Evolutionary conservation across 35 echinoderm and acorn worm genomes (phyloP), one percentile per base, ranked within the genome.

Genomic region (Anneissia japonica): DNA sequence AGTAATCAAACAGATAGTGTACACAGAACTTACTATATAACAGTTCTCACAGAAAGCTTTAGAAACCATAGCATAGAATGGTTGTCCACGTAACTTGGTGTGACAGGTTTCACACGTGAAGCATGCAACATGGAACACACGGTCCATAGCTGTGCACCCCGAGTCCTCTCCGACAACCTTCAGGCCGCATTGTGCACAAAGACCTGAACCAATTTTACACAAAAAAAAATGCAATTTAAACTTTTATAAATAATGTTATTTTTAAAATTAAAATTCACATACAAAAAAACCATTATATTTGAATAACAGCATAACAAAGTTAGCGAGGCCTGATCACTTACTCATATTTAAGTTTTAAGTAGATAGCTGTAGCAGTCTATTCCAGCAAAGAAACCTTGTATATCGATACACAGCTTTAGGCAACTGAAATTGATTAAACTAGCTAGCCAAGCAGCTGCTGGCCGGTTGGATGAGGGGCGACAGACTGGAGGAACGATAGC

Each of bases 81-180:
- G 96, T 37, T 94, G 89, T 17, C 92, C 96, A 46, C 96, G 84
- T 64, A 99, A 87, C 74, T 94, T 97, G 28, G 81, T 46, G 3
- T 88, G 26, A 46, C 96, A 99, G 29, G 89, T 99, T 32, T 82
- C 87, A 34, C 96, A 99, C 32, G 91, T 99, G 85, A 99, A 99
- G 83, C 96, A 99, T 23, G 91, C 89, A 21, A 99, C 91, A 64
- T 99, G 96, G 80, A 94, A 94, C 13, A 99, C 92, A 74, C 91
- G 89, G 26, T 99, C 96, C 96, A 99, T 99, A 31, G 96, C 92
- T 16, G 96, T 94, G 72, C 96, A 99, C 19, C 96, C 96, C 35
- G 86, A 89, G 75, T 99, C 90, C 74, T 99, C 96, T 10, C 96
- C 96, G 0, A 91, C 89, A 0, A 94, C 96, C 46, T 99, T 99